These are phyloP conservation scores for Archips xylosteana DNA, from an alignment of 2,888 invertebrate species.

Conservation along the genomic window DNA sequence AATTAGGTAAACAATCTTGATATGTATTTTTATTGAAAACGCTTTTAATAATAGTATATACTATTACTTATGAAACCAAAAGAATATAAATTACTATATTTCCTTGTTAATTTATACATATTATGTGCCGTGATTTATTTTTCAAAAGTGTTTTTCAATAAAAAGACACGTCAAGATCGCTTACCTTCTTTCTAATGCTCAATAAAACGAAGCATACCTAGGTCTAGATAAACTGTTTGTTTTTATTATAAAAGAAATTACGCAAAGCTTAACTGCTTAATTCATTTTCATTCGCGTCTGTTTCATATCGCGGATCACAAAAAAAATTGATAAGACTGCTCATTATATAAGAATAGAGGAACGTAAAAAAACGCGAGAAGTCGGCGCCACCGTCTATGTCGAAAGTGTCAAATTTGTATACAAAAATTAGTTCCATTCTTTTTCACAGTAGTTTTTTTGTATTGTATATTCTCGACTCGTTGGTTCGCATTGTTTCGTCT, in stretches of 20 bases:
- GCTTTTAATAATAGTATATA: no score
- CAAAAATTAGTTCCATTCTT: not conserved
- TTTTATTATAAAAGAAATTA: not conserved
- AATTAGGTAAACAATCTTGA: no score
- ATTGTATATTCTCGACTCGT: not conserved
- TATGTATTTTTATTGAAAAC: no score
- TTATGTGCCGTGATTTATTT: no score
- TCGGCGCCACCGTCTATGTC: not conserved
- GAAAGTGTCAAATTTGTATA: not conserved
- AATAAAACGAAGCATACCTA: no score
- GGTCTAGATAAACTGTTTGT: not conserved
- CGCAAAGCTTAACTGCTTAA: not conserved
- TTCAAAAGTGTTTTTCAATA: no score
- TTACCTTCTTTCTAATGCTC: no score
- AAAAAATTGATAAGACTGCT: not conserved
- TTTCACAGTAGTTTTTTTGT: not conserved
- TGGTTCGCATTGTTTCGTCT: not conserved
- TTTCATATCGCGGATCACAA: not conserved
- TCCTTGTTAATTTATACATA: no score
- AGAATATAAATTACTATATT: no score
- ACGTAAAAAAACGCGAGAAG: not conserved
- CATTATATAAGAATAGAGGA: not conserved
- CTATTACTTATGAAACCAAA: no score
- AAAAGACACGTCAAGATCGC: no score
- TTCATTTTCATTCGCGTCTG: not conserved